phyloP scores from a whole-genome alignment of 1,140 invertebrate species.

The Zaprionus tsacasi region DNA sequence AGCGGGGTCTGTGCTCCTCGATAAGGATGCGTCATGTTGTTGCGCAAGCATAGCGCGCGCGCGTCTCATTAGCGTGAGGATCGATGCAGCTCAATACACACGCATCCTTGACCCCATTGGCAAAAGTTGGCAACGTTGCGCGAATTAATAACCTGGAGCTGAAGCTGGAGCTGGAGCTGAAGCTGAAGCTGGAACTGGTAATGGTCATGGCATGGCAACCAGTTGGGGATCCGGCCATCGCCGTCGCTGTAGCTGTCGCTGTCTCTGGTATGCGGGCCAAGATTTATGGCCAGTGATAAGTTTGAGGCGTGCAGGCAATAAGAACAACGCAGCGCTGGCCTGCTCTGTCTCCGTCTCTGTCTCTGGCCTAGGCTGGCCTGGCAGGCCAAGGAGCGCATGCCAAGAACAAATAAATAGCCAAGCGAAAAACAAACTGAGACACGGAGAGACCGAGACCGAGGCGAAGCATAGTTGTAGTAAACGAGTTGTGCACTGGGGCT shows the following conservation, averaged over 20 bases:
- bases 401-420: conserved; percentile 78
- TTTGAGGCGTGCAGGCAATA: conserved; percentile 79
- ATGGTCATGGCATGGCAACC: conserved; percentile 75
- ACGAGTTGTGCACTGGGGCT: not conserved
- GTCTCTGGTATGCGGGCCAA: conserved; percentile 52
- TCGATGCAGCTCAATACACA: not conserved
- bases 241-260: conserved; percentile 13
- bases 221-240: conserved; percentile 50
- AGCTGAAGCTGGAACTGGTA: conserved; percentile 54
- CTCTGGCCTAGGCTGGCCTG: conserved; percentile 25
- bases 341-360: not conserved
- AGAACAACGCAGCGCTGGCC: conserved; percentile 50
- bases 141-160: conserved; percentile 71
- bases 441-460: not conserved
- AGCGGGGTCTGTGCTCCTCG: not conserved
- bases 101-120: conserved; percentile 76
- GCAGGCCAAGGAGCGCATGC: conserved; percentile 67
- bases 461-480: not conserved
- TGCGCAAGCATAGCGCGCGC: conserved; percentile 43
- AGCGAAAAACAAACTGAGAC: conserved; percentile 40
- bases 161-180: conserved; percentile 38
- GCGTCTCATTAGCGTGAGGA: conserved; percentile 60
- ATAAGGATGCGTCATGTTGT: conserved; percentile 45
- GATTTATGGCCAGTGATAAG: conserved; percentile 80
- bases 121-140: conserved; percentile 30